phyloP scores from a whole-genome alignment of 2,113 vertebrate genomes.

The Cervus canadensis region DNA sequence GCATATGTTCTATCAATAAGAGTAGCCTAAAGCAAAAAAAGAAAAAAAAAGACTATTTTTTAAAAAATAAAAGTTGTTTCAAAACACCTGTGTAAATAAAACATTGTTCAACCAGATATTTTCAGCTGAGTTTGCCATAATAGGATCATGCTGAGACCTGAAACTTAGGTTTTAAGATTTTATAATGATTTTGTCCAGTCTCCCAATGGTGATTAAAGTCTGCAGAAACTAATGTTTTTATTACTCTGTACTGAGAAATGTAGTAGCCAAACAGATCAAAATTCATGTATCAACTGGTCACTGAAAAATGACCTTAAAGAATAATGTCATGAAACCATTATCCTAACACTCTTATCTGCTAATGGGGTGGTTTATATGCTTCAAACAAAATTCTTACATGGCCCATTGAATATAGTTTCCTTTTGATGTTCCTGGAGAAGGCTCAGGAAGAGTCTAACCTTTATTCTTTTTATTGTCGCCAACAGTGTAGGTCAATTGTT shows the following conservation, averaged over 20 bases:
- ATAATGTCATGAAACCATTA: neutral
- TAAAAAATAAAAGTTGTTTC: neutral
- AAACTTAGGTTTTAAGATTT: neutral
- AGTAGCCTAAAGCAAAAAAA: neutral
- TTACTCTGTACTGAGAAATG: neutral
- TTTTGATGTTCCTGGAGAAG: neutral
- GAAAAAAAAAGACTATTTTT: neutral
- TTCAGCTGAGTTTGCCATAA: neutral
- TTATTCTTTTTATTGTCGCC: neutral
- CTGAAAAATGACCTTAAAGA: neutral
- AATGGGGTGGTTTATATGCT: neutral
- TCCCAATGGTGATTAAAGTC: neutral
- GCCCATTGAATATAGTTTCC: neutral
- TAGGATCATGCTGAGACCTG: neutral
- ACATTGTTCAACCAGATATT: neutral
- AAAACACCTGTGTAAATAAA: neutral
- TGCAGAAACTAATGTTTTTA: constrained; percentile 1
- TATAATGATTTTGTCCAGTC: neutral
- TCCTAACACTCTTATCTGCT: no score
- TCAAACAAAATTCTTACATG: neutral
- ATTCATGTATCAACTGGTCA: neutral
- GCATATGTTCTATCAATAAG: neutral
- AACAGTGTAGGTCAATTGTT: neutral
- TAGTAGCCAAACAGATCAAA: neutral
- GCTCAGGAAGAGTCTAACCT: neutral